These are phyloP conservation scores for Amyelois transitella DNA, from an alignment of 1,140 invertebrate genomes.

Conservation along the genomic window DNA sequence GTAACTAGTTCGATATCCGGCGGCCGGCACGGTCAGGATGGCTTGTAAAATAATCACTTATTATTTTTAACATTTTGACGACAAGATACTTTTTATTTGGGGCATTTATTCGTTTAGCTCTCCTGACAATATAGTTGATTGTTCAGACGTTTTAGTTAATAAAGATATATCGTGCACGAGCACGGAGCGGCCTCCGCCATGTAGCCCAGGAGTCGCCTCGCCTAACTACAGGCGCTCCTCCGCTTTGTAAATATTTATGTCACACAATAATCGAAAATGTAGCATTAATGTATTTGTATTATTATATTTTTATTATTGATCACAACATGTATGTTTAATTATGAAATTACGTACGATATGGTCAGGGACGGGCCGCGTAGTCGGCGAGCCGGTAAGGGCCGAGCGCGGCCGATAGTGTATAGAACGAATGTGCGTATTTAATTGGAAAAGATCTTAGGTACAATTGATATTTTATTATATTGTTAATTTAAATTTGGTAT, in stretches of 20 bases:
- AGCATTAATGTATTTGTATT: constrained; percentile 72
- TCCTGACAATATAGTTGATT: constrained; percentile 48
- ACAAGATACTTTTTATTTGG: constrained; percentile 50
- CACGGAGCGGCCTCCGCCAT: constrained; percentile 18
- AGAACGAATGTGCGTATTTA: constrained; percentile 66
- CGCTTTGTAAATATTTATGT: constrained; percentile 73
- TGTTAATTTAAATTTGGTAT: constrained; percentile 73
- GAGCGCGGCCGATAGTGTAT: constrained; percentile 43
- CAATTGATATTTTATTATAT: constrained; percentile 74
- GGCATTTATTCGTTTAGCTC: constrained; percentile 59
- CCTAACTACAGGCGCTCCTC: constrained; percentile 56
- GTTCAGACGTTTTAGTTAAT: constrained; percentile 61
- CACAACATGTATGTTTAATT: constrained; percentile 70
- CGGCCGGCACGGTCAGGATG: constrained; percentile 49
- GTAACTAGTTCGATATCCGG: constrained; percentile 27
- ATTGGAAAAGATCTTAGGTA: constrained; percentile 71
- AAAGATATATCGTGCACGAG: constrained; percentile 50
- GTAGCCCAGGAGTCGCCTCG: constrained; percentile 50
- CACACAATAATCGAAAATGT: constrained; percentile 72
- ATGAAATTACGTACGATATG: constrained; percentile 53
- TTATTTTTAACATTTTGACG: constrained; percentile 57
- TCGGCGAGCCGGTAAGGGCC: constrained; percentile 25
- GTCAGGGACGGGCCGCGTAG: constrained; percentile 21
- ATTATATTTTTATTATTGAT: constrained; percentile 75
- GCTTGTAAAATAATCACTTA: constrained; percentile 49